Evolutionary conservation across 2,888 invertebrate species (phyloP), one percentile per base, ranked within the genome.

Genomic region (Eurytoma adleriae): DNA sequence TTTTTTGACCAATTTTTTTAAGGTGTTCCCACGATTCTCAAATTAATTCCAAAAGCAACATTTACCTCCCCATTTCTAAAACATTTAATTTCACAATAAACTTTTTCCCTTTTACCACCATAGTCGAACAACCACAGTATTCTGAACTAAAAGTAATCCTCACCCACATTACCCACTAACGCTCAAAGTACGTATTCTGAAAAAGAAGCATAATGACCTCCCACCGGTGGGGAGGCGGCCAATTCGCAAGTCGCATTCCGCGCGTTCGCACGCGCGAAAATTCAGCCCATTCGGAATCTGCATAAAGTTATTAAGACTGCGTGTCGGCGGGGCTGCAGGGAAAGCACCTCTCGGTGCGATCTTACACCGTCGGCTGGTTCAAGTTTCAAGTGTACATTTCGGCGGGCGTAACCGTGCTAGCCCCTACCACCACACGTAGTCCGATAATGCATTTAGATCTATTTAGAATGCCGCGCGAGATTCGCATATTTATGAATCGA

Each of bases 401-500:
- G 13, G 2, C 40, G 50, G 7, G 20, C 27, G n/a, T 40, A n/a
- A 16, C 64, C 40, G 27, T 3, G 18, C 24, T 14, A 10, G 2
- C 62, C 24, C 24, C 14, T 20, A 24, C 40, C 3, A 40, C 40
- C 40, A 7, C 61, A 68, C 68, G 64, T 68, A 27, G 68, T 50
- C 78, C 13, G 78, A 80, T 77, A 78, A 80, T 72, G 80, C 78
- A 80, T 84, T 83, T 83, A 81, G 82, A 84, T 82, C 82, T 84
- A 84, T 85, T 86, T 85, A 83, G 83, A 82, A 84, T 83, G 76
- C 82, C 83, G 79, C 80, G 83, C 82, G 80, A 74, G 64, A 80
- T 82, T 84, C 83, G 84, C 82, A 85, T 86, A 85, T 86, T 84
- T 85, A 86, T 85, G 85, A 85, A 78, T 80, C 71, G 78, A 72